Conservation (phyloP, 2,888 invertebrate genomes). For the Lutraria lutraria region DNA sequence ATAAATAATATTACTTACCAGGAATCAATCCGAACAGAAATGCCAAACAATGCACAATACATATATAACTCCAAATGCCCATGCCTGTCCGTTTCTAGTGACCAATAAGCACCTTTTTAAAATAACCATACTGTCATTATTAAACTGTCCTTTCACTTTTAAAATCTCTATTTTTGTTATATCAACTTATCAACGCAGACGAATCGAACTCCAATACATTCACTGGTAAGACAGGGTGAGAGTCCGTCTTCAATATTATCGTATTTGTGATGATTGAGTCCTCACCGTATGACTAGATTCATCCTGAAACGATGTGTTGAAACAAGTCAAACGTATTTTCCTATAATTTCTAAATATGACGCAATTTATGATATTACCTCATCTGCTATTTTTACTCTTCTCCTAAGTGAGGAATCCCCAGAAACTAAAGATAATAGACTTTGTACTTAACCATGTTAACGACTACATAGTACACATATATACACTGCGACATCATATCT, state of each 20-base stretch:
- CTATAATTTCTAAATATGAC: background rate
- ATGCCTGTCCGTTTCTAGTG: constrained; percentile 67
- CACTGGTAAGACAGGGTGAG: constrained; percentile 1
- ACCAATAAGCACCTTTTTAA: constrained; percentile 60
- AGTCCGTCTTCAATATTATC: background rate
- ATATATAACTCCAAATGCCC: constrained; percentile 63
- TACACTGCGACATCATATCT: background rate
- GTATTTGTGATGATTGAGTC: background rate
- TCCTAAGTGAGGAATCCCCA: background rate
- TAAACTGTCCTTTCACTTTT: constrained; percentile 41
- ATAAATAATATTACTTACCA: constrained; percentile 49
- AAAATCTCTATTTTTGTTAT: constrained; percentile 47
- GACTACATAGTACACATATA: background rate
- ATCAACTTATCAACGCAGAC: background rate
- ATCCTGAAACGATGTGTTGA: constrained; percentile 4
- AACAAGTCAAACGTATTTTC: constrained; percentile 16
- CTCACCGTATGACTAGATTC: background rate
- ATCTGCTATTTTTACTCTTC: background rate
- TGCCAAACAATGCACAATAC: constrained; percentile 63
- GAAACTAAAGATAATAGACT: background rate
- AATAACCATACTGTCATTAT: constrained; percentile 70
- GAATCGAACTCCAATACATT: background rate
- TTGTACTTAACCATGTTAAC: background rate
- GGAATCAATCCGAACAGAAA: constrained; percentile 61
- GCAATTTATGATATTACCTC: background rate